Base-by-base conservation (phyloP, 2,797 vertebrate genomes). In the Pseudochirops corinnae region DNA sequence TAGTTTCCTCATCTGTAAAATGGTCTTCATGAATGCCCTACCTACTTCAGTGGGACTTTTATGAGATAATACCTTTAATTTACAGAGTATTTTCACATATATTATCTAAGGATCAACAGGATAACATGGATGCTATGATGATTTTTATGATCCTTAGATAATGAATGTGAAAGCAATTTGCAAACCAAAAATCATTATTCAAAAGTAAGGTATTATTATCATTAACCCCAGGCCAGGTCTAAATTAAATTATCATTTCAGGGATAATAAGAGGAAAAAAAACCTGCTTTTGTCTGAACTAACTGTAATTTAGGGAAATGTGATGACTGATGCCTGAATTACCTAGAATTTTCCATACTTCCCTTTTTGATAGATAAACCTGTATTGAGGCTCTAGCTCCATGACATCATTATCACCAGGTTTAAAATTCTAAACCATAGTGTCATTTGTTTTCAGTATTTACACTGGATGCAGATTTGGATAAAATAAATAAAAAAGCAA, bases 401-500 rank as follows among this genome's bases (percentile, higher is more conserved):
- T 87, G 62, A 94, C 56, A 56, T 92, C 24, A 92, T 53, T 33
- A 56, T 1, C 55, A 50, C 55, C 57, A 94, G 55, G 12, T 90
- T 58, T 18, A 90, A 94, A 50, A 24, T 24, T 39, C 67, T 26
- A 82, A 46, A 82, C 26, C 39, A 12, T 82, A 46, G 46, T 11
- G 92, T 52, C 2, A 92, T 91, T 95, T 94, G 13, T n/a, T 96
- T 91, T 82, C 90, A 50, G 33, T 92, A 7, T 95, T 96, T 95
- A 91, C 53, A 90, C 39, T 95, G 60, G 24, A 90, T 13, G 56
- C 46, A 55, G 95, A 92, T 39, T 90, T n/a, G 92, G 90, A 87
- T 18, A 95, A 93, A 33, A 87, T 28, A 93, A 94, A 96, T 39
- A 62, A 93, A 9, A 92, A 97, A 92, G 95, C 55, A 39, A 93